Conservation (phyloP, 1,140 invertebrate genomes). For the Helicoverpa armigera region DNA sequence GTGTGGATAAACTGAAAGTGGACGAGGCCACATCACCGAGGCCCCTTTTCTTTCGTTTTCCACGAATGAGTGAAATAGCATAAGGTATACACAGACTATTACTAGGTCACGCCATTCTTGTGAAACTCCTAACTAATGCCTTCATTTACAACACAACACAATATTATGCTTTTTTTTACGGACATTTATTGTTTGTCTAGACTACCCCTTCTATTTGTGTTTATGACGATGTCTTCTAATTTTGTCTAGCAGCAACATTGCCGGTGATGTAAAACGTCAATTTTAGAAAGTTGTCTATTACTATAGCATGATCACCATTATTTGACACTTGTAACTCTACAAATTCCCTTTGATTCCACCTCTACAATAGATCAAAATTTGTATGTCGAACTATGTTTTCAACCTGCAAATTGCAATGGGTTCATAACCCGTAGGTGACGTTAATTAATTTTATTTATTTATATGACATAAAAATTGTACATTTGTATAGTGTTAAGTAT, state of each 20-base stretch:
- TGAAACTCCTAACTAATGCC: too few relatives aligned
- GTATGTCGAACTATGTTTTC: slow-evolving; percentile 78
- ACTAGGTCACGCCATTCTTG: too few relatives aligned
- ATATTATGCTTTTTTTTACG: too few relatives aligned
- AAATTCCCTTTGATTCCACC: slow-evolving; percentile 53
- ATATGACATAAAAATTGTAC: slow-evolving; percentile 83
- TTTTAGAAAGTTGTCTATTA: slow-evolving; percentile 83
- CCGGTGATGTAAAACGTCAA: slow-evolving; percentile 66
- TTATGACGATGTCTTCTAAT: not conserved
- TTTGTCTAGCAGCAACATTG: slow-evolving; percentile 16
- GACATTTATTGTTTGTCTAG: too few relatives aligned
- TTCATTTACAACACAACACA: too few relatives aligned
- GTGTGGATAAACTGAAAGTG: too few relatives aligned
- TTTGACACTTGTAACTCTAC: slow-evolving; percentile 69
- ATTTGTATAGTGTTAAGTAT: slow-evolving; percentile 83
- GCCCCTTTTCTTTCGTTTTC: too few relatives aligned
- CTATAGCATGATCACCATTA: slow-evolving; percentile 62
- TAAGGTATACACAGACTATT: too few relatives aligned
- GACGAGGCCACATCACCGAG: too few relatives aligned
- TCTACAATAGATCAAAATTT: slow-evolving; percentile 66
- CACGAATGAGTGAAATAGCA: too few relatives aligned
- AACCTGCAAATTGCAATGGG: slow-evolving; percentile 84
- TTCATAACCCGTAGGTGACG: slow-evolving; percentile 85
- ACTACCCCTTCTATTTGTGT: too few relatives aligned
- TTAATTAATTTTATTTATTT: slow-evolving; percentile 85